Evolutionary conservation across 2,113 vertebrate genomes (phyloP).

Genomic region (Hemichromis elongatus): DNA sequence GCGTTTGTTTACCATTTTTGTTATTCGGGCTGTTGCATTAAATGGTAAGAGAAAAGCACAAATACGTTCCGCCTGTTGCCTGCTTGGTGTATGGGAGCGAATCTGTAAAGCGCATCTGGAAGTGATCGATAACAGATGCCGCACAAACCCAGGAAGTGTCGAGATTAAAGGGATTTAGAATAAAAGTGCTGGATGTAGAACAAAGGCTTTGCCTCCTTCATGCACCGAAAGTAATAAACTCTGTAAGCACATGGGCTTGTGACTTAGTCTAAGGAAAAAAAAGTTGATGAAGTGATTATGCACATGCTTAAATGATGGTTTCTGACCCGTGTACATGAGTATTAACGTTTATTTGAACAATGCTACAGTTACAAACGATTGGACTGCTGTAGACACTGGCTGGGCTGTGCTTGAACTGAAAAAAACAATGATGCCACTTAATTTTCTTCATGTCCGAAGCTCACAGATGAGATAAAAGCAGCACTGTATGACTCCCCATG

Average conservation of each 20-base stretch:
- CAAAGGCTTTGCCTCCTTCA: not conserved
- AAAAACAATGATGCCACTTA: not conserved
- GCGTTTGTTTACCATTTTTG: not conserved
- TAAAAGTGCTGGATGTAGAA: not conserved
- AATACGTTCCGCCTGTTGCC: not conserved
- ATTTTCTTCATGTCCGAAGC: fast-evolving
- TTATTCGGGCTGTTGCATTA: not conserved
- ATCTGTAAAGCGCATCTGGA: not conserved
- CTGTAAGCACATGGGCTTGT: not conserved
- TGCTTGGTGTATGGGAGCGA: not conserved
- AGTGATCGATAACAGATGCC: not conserved
- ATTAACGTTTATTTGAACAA: not conserved
- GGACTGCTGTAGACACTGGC: not conserved
- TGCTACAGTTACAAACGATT: not conserved
- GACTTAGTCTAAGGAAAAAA: not conserved
- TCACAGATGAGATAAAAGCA: fast-evolving
- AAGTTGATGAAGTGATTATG: fast-evolving
- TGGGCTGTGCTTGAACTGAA: fast-evolving
- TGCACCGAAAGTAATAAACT: not conserved
- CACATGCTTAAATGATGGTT: not conserved
- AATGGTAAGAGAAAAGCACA: not conserved
- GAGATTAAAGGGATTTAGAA: not conserved
- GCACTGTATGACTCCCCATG: not conserved
- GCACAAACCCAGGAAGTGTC: not conserved
- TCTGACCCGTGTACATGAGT: fast-evolving